Conservation (phyloP, 2,797 vertebrate species). For the Florisuga fusca region DNA sequence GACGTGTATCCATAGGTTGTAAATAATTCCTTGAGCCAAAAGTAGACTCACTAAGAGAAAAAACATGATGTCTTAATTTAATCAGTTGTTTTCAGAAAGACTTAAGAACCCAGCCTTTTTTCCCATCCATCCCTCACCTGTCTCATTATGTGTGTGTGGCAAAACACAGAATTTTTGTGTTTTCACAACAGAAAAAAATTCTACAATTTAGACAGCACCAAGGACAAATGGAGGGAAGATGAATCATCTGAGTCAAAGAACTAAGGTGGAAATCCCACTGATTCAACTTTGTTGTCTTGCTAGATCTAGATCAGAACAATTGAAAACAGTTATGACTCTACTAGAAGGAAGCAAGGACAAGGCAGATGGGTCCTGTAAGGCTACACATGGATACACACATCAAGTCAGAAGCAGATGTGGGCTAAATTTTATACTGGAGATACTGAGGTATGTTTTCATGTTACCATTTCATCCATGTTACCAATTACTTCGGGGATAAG, state of each 20-base stretch:
- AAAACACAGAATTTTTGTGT: not conserved
- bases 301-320: not conserved
- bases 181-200: not conserved
- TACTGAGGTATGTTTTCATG: not conserved
- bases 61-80: not conserved
- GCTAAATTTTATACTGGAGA: not conserved
- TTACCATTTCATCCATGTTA: not conserved
- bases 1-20: slow-evolving; percentile 97
- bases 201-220: not conserved
- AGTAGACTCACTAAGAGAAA: slow-evolving; percentile 85
- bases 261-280: not conserved
- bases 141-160: not conserved
- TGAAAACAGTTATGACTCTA: not conserved
- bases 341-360: not conserved
- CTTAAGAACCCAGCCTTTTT: not conserved
- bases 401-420: not conserved
- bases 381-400: not conserved
- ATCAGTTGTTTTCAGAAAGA: not conserved
- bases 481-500: not conserved
- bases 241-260: not conserved
- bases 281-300: not conserved
- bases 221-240: not conserved
- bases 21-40: slow-evolving; percentile 98
- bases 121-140: no score
- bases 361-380: not conserved